A percentile compares a stretch with the other conserved stretches of the same genome.
phyloP scores from a whole-genome alignment of 2,797 vertebrate genomes.

The Leptodactylus fallax region DNA sequence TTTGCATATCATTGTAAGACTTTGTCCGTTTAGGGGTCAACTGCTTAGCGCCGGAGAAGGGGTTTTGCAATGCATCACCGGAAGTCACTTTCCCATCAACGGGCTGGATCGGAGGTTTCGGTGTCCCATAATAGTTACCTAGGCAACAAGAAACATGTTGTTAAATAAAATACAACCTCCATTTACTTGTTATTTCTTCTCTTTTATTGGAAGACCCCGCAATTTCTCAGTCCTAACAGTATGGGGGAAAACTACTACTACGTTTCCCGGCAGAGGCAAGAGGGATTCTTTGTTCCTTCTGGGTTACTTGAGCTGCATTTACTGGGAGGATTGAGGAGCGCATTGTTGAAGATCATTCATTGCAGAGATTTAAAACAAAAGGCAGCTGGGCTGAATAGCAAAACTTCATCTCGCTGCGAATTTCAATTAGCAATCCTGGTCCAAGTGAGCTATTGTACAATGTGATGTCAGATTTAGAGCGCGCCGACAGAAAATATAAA shows the following conservation, averaged over 20 bases:
- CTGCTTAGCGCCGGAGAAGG: slow-evolving; percentile 90
- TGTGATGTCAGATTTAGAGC: slow-evolving; percentile 70
- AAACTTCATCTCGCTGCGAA: slow-evolving; percentile 77
- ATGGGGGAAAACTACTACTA: slow-evolving; percentile 51
- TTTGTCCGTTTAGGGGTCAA: slow-evolving; percentile 92
- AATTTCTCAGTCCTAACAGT: background rate
- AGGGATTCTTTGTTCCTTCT: slow-evolving; percentile 60
- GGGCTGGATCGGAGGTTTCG: slow-evolving; percentile 97
- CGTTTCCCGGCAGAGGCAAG: slow-evolving; percentile 62
- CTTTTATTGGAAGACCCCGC: background rate
- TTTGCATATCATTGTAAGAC: slow-evolving; percentile 99
- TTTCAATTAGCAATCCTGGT: slow-evolving; percentile 75
- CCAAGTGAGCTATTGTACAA: slow-evolving; percentile 69
- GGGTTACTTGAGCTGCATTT: slow-evolving; percentile 64
- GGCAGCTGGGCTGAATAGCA: slow-evolving; percentile 69
- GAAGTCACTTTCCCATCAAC: slow-evolving; percentile 95
- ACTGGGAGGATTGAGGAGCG: slow-evolving; percentile 67
- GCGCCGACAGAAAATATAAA: slow-evolving; percentile 75
- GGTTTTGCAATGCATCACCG: slow-evolving; percentile 92
- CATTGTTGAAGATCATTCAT: slow-evolving; percentile 76
- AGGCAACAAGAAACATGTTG: slow-evolving; percentile 85
- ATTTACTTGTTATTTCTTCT: background rate
- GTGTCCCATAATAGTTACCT: slow-evolving; percentile 99
- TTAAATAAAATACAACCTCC: slow-evolving; percentile 68
- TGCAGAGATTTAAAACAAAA: slow-evolving; percentile 75